phyloP scores from a whole-genome alignment of 2,113 vertebrate species.

The Hylia prasina region DNA sequence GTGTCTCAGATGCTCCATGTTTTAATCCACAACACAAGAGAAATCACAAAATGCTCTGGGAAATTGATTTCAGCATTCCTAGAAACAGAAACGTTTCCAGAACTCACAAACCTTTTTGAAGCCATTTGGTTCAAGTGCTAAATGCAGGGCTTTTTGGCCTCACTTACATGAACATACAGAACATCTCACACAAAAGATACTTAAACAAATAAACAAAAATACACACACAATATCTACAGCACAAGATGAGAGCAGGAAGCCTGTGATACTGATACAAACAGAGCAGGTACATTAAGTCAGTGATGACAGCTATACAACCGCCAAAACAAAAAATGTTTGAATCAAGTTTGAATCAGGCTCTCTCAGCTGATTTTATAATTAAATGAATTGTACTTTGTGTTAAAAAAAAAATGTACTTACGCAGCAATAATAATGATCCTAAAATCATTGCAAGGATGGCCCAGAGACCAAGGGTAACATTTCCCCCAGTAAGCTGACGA shows the following conservation, averaged over 20 bases:
- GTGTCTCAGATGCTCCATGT: not conserved
- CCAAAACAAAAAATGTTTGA: not conserved
- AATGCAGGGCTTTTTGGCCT: not conserved
- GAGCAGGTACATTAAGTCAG: not conserved
- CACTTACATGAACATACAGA: not conserved
- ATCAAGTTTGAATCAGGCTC: not conserved
- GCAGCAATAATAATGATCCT: constrained; percentile 77
- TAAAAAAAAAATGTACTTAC: constrained; percentile 73
- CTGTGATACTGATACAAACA: not conserved
- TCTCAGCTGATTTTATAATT: not conserved
- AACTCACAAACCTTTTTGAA: not conserved
- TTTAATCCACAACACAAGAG: not conserved
- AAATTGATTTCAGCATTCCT: not conserved
- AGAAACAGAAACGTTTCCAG: not conserved
- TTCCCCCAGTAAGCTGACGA: not conserved
- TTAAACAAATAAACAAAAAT: not conserved
- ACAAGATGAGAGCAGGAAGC: not conserved
- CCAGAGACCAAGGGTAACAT: constrained; percentile 75
- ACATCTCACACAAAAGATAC: not conserved
- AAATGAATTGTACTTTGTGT: not conserved
- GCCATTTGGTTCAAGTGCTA: not conserved
- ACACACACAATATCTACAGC: not conserved
- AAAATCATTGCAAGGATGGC: constrained; percentile 84
- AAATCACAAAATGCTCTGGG: not conserved
- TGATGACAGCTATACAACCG: not conserved